Percentiles rank a stretch among this genome's conserved stretches.
These are phyloP conservation scores for Tyrannus savana DNA, from an alignment of 2,113 vertebrate genomes.

Conservation along the genomic window DNA sequence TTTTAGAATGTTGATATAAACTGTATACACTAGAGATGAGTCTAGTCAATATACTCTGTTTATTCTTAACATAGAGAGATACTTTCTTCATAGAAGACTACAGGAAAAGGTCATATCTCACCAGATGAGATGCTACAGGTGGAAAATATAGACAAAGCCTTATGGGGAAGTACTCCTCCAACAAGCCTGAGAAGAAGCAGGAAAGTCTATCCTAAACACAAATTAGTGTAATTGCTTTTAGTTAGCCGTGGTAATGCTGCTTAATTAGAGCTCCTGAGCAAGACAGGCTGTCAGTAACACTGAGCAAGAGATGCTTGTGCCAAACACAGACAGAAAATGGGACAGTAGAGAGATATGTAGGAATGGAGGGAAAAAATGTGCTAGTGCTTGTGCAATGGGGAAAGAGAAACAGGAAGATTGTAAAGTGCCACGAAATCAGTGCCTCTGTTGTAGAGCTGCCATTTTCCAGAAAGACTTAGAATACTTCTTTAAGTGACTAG, in stretches of 20 bases:
- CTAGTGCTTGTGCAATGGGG: not conserved
- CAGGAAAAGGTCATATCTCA: not conserved
- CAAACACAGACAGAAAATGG: not conserved
- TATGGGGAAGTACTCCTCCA: not conserved
- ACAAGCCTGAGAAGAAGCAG: not conserved
- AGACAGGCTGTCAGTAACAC: not conserved
- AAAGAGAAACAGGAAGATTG: not conserved
- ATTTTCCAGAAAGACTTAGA: not conserved
- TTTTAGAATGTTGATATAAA: not conserved
- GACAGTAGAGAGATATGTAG: accelerated
- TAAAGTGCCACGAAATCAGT: not conserved
- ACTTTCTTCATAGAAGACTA: not conserved
- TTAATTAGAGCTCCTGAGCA: not conserved
- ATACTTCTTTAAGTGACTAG: not conserved
- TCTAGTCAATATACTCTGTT: not conserved
- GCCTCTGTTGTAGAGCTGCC: not conserved
- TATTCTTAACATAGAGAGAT: not conserved
- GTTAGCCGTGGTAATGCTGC: not conserved
- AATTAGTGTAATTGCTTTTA: not conserved
- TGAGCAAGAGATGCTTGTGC: not conserved
- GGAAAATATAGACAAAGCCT: not conserved
- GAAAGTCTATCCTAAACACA: not conserved
- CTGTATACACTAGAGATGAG: not conserved
- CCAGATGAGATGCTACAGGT: not conserved
- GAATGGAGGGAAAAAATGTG: not conserved